Evolutionary conservation across 2,797 vertebrate species (phyloP), one percentile per base, ranked within the genome.

Genomic region (Amazona finschi): DNA sequence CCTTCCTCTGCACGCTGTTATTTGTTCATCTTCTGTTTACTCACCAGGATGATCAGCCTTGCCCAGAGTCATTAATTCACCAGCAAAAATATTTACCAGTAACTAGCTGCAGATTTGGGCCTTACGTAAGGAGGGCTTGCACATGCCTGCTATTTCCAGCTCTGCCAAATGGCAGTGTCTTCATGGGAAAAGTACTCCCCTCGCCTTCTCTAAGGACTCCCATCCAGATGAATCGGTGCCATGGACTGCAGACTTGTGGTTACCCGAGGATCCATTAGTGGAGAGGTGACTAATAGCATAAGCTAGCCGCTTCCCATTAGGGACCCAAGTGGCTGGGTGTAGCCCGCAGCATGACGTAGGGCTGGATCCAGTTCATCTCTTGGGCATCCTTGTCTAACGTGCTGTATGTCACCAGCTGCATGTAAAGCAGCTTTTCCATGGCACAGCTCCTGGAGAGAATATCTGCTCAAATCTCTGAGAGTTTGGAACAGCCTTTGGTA

Each of bases 21-120:
- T 81, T 94, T 86, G 76, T 82, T 71, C 82, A 2, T 73, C 69
- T 30, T 92, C 74, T 95, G 88, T 93, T 95, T 90, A 61, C 77
- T 90, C 47, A 8, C 71, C 8, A 12, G 31, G 52, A 85, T 31
- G 41, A 84, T 73, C 28, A 6, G 69, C 87, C 79, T 78, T n/a
- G 85, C 69, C 79, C 43, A 16, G 38, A 80, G 74, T 28, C 13
- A 16, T 88, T 89, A 95, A 93, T 94, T 73, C 90, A 76, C 90
- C 41, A 58, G 57, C 67, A 76, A 46, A 84, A 96, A 93, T 84
- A 90, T 96, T 96, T 95, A 62, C 83, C 80, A 89, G 79, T 76
- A 93, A 91, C 75, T 79, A 88, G 18, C 64, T 75, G 96, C 87
- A 94, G 85, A 60, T 72, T 82, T 21, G 94, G 85, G 15, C 55